Evolutionary conservation across 2,113 vertebrate species (phyloP).

Genomic region (Campylomormyrus tamandua): DNA sequence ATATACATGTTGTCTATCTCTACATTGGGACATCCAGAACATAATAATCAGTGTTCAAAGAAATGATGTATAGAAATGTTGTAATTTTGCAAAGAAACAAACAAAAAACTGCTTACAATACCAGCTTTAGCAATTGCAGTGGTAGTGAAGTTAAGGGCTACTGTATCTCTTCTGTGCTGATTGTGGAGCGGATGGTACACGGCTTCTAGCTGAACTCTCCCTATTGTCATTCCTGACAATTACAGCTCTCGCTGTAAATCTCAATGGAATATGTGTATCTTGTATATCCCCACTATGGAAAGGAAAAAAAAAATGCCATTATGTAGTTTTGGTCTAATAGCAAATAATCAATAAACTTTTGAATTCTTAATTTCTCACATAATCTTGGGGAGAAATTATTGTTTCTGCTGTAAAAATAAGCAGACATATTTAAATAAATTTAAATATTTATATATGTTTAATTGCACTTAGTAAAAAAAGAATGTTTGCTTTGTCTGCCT

Average conservation of each 20-base stretch:
- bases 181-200: not conserved
- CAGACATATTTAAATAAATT: not conserved
- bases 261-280: not conserved
- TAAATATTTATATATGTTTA: not conserved
- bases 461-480: not conserved
- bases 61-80: not conserved
- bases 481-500: not conserved
- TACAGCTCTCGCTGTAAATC: not conserved
- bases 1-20: not conserved
- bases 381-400: not conserved
- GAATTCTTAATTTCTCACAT: not conserved
- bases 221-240: not conserved
- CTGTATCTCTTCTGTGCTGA: not conserved
- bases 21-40: not conserved
- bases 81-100: not conserved
- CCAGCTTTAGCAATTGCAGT: not conserved
- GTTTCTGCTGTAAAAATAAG: not conserved
- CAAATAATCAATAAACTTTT: not conserved
- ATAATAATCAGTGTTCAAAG: not conserved
- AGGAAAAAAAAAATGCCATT: not conserved
- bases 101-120: not conserved
- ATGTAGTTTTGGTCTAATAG: not conserved
- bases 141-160: not conserved
- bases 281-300: not conserved
- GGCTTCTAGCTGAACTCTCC: not conserved